Evolutionary conservation across 2,888 invertebrate species (phyloP).

Genomic region (Apamea monoglypha): DNA sequence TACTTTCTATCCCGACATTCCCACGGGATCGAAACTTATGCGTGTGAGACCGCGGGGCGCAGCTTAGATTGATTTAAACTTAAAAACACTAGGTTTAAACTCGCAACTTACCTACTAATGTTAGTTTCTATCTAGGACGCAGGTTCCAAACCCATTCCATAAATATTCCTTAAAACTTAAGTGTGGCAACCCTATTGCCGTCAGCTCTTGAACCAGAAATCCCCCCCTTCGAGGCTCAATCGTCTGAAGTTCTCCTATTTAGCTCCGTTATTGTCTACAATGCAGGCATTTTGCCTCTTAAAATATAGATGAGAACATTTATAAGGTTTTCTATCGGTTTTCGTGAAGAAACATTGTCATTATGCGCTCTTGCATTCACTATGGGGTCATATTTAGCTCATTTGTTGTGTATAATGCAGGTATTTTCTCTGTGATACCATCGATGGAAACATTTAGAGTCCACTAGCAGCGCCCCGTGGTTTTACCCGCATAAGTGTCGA

Average conservation of each 20-base stretch:
- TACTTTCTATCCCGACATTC: no score
- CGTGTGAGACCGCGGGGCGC: no score
- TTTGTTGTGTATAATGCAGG: background rate
- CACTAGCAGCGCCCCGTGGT: no score
- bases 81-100: background rate
- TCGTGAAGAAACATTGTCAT: background rate
- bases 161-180: background rate
- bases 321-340: background rate
- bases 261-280: conserved; percentile 12
- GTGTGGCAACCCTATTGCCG: conserved; percentile 10
- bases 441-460: background rate
- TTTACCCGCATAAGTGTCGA: no score
- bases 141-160: no score
- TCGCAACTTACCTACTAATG: background rate
- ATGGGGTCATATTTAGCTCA: background rate
- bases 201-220: conserved; percentile 24
- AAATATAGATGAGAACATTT: background rate
- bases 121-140: background rate
- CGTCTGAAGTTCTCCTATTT: conserved; percentile 40
- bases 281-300: conserved; percentile 15
- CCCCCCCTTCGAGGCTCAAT: conserved; percentile 22
- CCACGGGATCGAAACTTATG: no score
- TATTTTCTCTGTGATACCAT: background rate
- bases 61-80: no score
- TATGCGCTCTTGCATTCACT: background rate